Evolutionary conservation across 2,888 invertebrate species (phyloP), one percentile per base, ranked within the genome.

Genomic region (Epinotia demarniana): DNA sequence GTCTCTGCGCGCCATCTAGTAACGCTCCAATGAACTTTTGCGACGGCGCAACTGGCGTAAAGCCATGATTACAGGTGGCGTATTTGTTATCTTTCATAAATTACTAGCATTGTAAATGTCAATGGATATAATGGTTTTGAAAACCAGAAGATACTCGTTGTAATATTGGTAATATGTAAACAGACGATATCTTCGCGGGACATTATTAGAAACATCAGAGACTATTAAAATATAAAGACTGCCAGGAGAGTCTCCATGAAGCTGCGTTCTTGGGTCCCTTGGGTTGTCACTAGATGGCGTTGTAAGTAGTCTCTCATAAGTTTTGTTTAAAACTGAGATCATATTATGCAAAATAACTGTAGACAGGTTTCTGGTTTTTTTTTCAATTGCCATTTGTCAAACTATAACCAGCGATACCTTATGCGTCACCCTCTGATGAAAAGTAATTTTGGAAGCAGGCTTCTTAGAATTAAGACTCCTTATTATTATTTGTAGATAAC

Each of bases 61-160:
- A n/a, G 27, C 23, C 9, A 2, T 12, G 12, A 46, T 23, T 27
- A 69, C n/a, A 69, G 69, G 46, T 69, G 69, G 69, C 58, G 58
- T 23, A 27, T 60, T 46, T 6, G 27, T 46, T 43, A 39, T 12
- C 33, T 33, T 33, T 33, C 33, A 33, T 33, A 33, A 9, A 39
- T 39, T 39, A 9, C 39, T 39, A 39, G 39, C 39, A 39, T 39
- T 8, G 39, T 39, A 1, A 39, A 39, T 8, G 39, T 39, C 9
- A 39, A 9, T 8, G 39, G 9, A 9, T 33, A 9, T 39, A 39
- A 39, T 39, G 1, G 9, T 39, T 39, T 39, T 39, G 9, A 39
- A 39, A 39, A 39, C 39, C 9, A 39, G 39, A 9, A 39, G 0
- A 39, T 39, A 39, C 39, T 39, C 9, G 9, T 39, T 1, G 39